Evolutionary conservation across 2,888 invertebrate species (phyloP), one percentile per base, ranked within the genome.

Genomic region (Chirona hameri): DNA sequence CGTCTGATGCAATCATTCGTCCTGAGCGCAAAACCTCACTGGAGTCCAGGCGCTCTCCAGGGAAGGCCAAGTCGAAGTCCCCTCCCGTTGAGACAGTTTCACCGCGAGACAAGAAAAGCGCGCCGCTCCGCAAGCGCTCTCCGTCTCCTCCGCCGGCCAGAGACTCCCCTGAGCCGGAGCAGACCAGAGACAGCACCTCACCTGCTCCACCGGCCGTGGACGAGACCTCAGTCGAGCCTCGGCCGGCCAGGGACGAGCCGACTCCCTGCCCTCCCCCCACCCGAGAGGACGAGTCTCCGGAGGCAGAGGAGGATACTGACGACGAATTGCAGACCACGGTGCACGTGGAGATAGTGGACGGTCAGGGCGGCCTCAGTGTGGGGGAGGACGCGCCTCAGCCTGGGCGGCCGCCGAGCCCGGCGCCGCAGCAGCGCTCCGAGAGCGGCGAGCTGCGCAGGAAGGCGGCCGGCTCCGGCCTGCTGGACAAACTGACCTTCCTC

Each of bases 401-500:
- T n/a, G 65, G 27, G n/a, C 65, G 65, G 10, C 27, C 27, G n/a
- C 65, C n/a, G 27, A 65, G 27, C 24, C 76, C 72, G 18, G 7
- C 76, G 0, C 76, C 39, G 12, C 39, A 76, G 46, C 24, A 15
- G 21, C 39, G 14, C 46, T 4, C 14, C 24, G 76, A 46, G 21
- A 24, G 10, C 24, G 46, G 24, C 21, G 46, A 76, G 24, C 21
- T 14, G 9, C 76, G 24, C 46, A 76, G 39, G 76, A 76, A 76
- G 24, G 46, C 76, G 1, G 21, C 27, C 21, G 76, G 76, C 31
- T 76, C 76, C 10, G 76, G 76, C 39, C 76, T 76, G 21, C 24
- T 76, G 46, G 76, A 76, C 76, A 76, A 76, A 24, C 46, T 76
- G 76, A 76, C 76, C 21, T 76, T 76, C 76, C 46, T 76, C 18